These are phyloP conservation scores for Cichlasoma orientale DNA, from an alignment of 2,797 vertebrate genomes.

Conservation along the genomic window DNA sequence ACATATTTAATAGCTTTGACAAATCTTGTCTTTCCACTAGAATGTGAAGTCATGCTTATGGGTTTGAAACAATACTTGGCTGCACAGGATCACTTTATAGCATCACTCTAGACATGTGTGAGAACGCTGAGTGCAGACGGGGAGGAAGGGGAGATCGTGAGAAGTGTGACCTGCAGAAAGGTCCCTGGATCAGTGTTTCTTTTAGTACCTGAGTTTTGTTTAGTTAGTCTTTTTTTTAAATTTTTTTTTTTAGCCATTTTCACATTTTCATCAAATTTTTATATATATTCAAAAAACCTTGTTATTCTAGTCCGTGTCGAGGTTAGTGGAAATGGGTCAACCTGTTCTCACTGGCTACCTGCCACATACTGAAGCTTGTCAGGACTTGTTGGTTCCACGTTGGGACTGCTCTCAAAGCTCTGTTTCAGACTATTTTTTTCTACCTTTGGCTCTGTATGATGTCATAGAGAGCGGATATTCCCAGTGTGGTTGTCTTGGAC, in stretches of 20 bases:
- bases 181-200: background rate
- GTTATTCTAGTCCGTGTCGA: background rate
- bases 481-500: too few relatives aligned
- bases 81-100: background rate
- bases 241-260: background rate
- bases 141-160: background rate
- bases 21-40: background rate
- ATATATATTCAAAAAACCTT: too few relatives aligned
- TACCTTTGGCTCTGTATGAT: too few relatives aligned
- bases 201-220: background rate
- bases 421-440: too few relatives aligned
- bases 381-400: too few relatives aligned
- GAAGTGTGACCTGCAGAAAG: background rate
- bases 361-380: too few relatives aligned
- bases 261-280: too few relatives aligned
- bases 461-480: too few relatives aligned
- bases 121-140: background rate
- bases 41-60: background rate
- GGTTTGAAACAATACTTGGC: background rate
- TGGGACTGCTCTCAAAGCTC: too few relatives aligned
- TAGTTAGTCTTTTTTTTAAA: background rate
- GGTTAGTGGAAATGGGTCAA: background rate
- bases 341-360: background rate
- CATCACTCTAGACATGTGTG: background rate
- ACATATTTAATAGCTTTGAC: background rate